Conservation (phyloP, 2,888 invertebrate species). For the Anthrax anthrax region DNA sequence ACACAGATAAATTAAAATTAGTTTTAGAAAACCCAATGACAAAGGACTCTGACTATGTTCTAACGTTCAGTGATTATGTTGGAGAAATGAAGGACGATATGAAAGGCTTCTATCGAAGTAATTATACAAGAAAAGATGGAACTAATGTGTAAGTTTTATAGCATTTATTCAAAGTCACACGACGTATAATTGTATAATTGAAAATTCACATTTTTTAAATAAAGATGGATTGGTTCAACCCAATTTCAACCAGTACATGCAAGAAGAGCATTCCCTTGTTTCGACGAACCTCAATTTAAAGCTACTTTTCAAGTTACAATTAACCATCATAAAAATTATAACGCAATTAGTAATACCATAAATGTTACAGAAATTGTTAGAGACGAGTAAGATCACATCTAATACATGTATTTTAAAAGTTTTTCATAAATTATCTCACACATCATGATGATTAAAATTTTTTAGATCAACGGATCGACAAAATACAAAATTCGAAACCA, state of each 20-base stretch:
- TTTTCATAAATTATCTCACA: not conserved
- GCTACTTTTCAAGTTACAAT: conserved; percentile 50
- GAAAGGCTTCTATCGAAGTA: conserved; percentile 38
- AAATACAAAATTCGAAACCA: conserved; percentile 22
- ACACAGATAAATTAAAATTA: conserved; percentile 34
- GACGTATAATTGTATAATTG: not conserved
- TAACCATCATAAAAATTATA: conserved; percentile 34
- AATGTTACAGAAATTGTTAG: not conserved
- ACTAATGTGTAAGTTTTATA: conserved; percentile 9
- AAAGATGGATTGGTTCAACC: conserved; percentile 19
- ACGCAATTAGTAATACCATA: conserved; percentile 21
- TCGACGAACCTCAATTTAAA: conserved; percentile 58
- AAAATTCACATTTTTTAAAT: not conserved
- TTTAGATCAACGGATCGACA: conserved; percentile 33
- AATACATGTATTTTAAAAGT: too few species aligned
- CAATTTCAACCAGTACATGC: conserved; percentile 54
- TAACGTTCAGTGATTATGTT: conserved; percentile 34
- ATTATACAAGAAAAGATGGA: conserved; percentile 25
- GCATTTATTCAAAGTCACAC: too few species aligned
- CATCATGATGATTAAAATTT: not conserved
- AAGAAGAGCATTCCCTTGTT: conserved; percentile 59
- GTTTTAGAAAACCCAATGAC: conserved; percentile 25
- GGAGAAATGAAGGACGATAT: conserved; percentile 39
- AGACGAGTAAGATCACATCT: too few species aligned
- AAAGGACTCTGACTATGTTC: conserved; percentile 28